A percentile compares a stretch with the other conserved stretches of the same genome.
Evolutionary conservation across 1,140 invertebrate species (phyloP).

Genomic region (Drosophila repletoides): DNA sequence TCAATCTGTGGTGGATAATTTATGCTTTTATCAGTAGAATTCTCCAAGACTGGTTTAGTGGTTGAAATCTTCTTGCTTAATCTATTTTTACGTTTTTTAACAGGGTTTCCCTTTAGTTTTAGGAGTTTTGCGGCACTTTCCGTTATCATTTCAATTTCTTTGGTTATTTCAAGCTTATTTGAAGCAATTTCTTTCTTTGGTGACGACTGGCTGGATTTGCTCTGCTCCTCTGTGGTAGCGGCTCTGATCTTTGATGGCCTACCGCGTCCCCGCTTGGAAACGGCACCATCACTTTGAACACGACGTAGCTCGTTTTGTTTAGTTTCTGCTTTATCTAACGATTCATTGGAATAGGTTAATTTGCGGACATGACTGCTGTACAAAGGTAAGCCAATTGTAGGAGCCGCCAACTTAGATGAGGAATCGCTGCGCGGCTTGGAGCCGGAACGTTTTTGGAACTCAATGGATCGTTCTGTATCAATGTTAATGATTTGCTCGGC

Average conservation of each 20-base stretch:
- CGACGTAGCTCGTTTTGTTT: slow-evolving; percentile 12
- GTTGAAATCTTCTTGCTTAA: too few species aligned
- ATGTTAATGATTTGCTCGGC: slow-evolving; percentile 56
- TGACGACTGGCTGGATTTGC: background rate
- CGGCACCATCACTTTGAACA: slow-evolving; percentile 22
- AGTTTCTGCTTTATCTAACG: slow-evolving; percentile 15
- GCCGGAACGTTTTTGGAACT: slow-evolving; percentile 56
- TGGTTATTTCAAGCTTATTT: background rate
- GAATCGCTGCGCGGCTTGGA: slow-evolving; percentile 54
- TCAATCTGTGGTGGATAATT: background rate
- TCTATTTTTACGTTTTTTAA: too few species aligned
- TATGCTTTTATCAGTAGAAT: too few species aligned
- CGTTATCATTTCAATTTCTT: too few species aligned
- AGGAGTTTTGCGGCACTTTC: too few species aligned
- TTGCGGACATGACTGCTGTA: slow-evolving; percentile 49
- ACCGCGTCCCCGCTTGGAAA: slow-evolving; percentile 13
- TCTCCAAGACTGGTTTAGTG: too few species aligned
- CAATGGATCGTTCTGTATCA: slow-evolving; percentile 52
- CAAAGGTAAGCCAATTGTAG: background rate
- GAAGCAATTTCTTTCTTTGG: background rate
- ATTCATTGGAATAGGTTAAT: slow-evolving; percentile 58
- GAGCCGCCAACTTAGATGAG: slow-evolving; percentile 14
- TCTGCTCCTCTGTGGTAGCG: slow-evolving; percentile 23
- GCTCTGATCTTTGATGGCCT: slow-evolving; percentile 1
- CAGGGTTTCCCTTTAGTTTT: too few species aligned